These are phyloP conservation scores for Aleiodes leptofemur DNA, from an alignment of 2,888 invertebrate species.

Conservation along the genomic window DNA sequence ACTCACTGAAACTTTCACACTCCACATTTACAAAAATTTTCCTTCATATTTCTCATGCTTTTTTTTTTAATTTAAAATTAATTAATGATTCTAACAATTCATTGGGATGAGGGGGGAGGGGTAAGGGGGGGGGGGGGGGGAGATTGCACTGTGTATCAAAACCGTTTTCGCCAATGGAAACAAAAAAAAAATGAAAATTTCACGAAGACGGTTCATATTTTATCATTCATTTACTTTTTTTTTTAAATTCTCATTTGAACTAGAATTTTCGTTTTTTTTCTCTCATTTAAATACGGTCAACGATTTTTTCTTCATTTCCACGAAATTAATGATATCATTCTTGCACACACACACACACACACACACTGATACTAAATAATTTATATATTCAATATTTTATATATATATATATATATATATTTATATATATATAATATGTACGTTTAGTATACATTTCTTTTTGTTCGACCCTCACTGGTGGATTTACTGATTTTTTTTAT, in stretches of 20 bases:
- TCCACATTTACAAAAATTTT: constrained; percentile 29
- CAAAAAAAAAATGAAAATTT: background rate
- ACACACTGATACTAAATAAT: constrained; percentile 50
- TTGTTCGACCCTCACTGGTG: constrained; percentile 63
- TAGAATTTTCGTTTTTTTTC: constrained; percentile 44
- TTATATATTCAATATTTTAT: constrained; percentile 43
- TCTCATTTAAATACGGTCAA: constrained; percentile 47
- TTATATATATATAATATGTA: constrained; percentile 49
- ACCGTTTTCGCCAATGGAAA: constrained; percentile 18
- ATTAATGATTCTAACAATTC: constrained; percentile 71
- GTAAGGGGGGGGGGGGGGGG: constrained; percentile 47
- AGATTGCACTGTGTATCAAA: constrained; percentile 71
- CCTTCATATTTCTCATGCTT: constrained; percentile 32
- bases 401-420: constrained; percentile 48
- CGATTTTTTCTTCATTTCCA: constrained; percentile 34
- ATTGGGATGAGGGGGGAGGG: constrained; percentile 57
- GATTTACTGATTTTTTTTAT: constrained; percentile 46
- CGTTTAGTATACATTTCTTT: constrained; percentile 56
- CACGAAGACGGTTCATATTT: constrained; percentile 4
- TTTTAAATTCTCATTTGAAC: constrained; percentile 32
- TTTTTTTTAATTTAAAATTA: constrained; percentile 63
- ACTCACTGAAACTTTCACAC: constrained; percentile 3
- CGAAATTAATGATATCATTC: constrained; percentile 47
- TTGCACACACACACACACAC: constrained; percentile 36
- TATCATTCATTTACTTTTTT: background rate